Evolutionary conservation across 1,140 invertebrate genomes (phyloP), one percentile per base, ranked within the genome.

Genomic region (Diabrotica virgifera): DNA sequence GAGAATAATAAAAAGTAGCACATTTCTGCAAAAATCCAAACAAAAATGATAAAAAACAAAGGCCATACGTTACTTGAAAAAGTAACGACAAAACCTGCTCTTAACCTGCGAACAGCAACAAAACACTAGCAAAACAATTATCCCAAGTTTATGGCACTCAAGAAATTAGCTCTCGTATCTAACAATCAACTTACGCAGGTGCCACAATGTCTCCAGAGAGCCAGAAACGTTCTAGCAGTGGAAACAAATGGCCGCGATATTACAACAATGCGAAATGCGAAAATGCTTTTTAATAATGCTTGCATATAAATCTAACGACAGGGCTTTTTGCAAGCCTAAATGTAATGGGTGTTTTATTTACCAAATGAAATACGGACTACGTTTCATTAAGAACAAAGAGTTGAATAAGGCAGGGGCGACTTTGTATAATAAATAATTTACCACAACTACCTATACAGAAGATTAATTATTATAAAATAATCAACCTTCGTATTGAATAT

Each of bases 291-390:
- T 46, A 46, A 46, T 46, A 46, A 46, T n/a, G 8, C n/a, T 46
- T 46, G 40, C 40, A 46, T 46, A 46, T 46, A 46, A 46, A 46
- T 46, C 40, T 46, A 46, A 46, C 40, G 40, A 46, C n/a, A 46
- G n/a, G 40, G 8, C 40, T n/a, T 46, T 10, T 46, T 46, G 2
- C 40, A 6, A 46, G n/a, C 24, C 8, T 46, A n/a, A 46, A 46
- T 46, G n/a, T 46, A 46, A 46, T 46, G 40, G n/a, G n/a, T n/a
- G 40, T n/a, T 46, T 46, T 46, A 46, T 46, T 46, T 46, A 46
- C n/a, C 40, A n/a, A 46, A 46, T 46, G 40, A n/a, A 46, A 46
- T 46, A n/a, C 40, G 40, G 40, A n/a, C 8, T 46, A 46, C 40
- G 8, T 46, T 46, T 46, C 40, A 46, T 46, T 46, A 46, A 46